phyloP scores from a whole-genome alignment of 2,888 invertebrate genomes.

The Oscheius myriophilus region DNA sequence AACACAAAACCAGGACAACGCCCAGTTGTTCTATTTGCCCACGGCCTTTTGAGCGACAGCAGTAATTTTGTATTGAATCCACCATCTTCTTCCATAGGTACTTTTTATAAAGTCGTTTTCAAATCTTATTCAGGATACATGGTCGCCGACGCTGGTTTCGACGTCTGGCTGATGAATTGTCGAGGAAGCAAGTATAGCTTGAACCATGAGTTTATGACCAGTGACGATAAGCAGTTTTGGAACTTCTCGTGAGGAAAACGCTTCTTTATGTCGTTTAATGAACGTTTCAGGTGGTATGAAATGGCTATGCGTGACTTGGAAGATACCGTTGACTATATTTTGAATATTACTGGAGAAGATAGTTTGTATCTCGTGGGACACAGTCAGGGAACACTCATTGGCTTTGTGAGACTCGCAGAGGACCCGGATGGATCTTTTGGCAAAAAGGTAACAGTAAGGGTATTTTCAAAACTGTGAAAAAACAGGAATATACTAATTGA shows the following conservation, averaged over 20 bases:
- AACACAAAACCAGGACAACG: not conserved
- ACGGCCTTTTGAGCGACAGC: slow-evolving; percentile 59
- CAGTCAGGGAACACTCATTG: slow-evolving; percentile 31
- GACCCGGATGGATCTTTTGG: slow-evolving; percentile 16
- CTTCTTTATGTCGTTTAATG: not conserved
- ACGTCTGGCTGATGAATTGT: slow-evolving; percentile 84
- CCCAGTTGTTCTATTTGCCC: slow-evolving; percentile 59
- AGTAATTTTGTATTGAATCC: slow-evolving; percentile 59
- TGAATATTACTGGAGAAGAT: slow-evolving; percentile 67
- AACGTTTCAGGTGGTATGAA: slow-evolving; percentile 81
- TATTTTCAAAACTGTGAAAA: no score
- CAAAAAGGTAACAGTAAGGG: slow-evolving; percentile 31
- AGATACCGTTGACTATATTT: slow-evolving; percentile 81
- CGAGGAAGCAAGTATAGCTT: slow-evolving; percentile 83
- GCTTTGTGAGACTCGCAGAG: slow-evolving; percentile 24
- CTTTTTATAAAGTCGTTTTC: not conserved
- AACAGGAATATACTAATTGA: no score
- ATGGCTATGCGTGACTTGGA: slow-evolving; percentile 87
- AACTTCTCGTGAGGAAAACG: not conserved
- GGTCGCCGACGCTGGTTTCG: slow-evolving; percentile 75
- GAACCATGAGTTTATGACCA: slow-evolving; percentile 76
- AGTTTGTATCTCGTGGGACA: slow-evolving; percentile 31
- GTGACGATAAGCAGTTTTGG: slow-evolving; percentile 9
- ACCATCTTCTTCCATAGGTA: slow-evolving; percentile 50
- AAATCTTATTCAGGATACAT: slow-evolving; percentile 56